These are phyloP conservation scores for Myopa tessellatipennis DNA, from an alignment of 2,888 invertebrate genomes.

Conservation along the genomic window DNA sequence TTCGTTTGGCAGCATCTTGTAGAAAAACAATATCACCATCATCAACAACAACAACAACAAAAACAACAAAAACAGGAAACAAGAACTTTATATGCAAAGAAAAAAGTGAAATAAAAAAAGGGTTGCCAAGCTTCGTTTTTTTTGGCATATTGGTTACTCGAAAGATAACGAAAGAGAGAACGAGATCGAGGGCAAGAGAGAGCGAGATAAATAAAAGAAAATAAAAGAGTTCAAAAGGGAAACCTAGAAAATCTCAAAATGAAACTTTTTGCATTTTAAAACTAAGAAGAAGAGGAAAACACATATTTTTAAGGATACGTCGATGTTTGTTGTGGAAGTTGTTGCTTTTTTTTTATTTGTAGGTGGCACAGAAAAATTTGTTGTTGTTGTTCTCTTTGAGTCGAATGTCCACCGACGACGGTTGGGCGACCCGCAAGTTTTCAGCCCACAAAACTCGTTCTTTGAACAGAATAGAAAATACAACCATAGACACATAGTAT, in stretches of 20 bases:
- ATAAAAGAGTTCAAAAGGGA: constrained; percentile 9
- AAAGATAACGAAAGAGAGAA: not conserved
- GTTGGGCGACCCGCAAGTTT: no score
- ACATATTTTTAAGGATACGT: constrained; percentile 6
- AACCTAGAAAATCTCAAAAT: not conserved
- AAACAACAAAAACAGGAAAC: not conserved
- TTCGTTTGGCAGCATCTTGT: no score
- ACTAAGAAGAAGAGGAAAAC: not conserved
- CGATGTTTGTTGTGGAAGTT: not conserved
- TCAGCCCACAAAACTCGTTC: not conserved
- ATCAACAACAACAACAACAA: not conserved
- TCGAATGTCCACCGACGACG: no score
- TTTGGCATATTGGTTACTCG: no score
- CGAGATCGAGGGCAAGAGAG: not conserved
- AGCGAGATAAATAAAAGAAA: constrained; percentile 1
- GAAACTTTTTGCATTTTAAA: not conserved
- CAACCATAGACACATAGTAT: not conserved
- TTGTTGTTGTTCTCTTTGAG: no score
- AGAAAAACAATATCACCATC: no score
- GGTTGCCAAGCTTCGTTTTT: constrained; percentile 10
- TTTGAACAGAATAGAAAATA: not conserved
- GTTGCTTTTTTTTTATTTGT: not conserved
- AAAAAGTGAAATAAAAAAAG: constrained; percentile 2
- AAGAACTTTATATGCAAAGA: constrained; percentile 9
- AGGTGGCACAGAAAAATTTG: not conserved